These are phyloP conservation scores for Craniophora ligustri DNA, from an alignment of 2,888 invertebrate species.

Conservation along the genomic window DNA sequence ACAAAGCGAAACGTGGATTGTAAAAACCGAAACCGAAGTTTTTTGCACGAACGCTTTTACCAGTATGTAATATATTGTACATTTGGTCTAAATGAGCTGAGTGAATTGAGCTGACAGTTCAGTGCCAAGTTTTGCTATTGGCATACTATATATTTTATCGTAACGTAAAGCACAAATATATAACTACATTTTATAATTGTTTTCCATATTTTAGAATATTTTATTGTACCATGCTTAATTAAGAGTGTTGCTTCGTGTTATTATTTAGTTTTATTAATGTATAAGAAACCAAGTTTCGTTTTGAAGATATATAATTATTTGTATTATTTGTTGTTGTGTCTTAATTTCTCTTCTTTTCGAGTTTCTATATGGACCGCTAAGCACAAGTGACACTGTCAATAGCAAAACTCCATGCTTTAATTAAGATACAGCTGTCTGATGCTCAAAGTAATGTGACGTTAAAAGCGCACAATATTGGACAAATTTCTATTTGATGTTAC, in stretches of 20 bases:
- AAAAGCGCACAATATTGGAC: constrained; percentile 87
- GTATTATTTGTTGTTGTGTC: constrained; percentile 88
- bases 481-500: constrained; percentile 82
- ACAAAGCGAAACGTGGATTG: constrained; percentile 82
- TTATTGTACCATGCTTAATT: constrained; percentile 84
- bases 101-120: constrained; percentile 86
- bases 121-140: constrained; percentile 88
- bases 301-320: constrained; percentile 83
- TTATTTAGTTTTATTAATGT: constrained; percentile 83
- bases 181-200: constrained; percentile 71
- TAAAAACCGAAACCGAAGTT: constrained; percentile 84
- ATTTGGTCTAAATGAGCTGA: constrained; percentile 88
- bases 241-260: constrained; percentile 88
- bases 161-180: constrained; percentile 77
- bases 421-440: constrained; percentile 85
- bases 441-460: constrained; percentile 86
- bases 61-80: constrained; percentile 89
- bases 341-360: constrained; percentile 68
- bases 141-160: constrained; percentile 73
- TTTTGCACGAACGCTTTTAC: constrained; percentile 85
- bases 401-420: constrained; percentile 87
- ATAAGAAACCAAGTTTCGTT: constrained; percentile 86
- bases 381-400: constrained; percentile 82
- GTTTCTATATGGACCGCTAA: constrained; percentile 69
- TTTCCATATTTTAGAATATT: constrained; percentile 84